Base-by-base conservation (phyloP, 2,888 invertebrate genomes). In the Pseudanteris insignis region DNA sequence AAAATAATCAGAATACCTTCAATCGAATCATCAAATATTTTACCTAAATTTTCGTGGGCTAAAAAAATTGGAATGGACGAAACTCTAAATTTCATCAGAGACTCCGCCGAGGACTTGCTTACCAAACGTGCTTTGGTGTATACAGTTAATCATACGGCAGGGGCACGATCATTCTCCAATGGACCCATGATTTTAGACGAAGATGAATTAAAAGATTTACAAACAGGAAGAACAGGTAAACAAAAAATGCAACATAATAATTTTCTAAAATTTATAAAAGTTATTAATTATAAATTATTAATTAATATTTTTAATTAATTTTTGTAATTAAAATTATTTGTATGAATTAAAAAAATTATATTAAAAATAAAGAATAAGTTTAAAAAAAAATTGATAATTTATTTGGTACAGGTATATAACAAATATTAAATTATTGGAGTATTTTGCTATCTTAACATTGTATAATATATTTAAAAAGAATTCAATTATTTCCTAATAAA, bases 71-170 rank as follows among this genome's bases (percentile, higher is more conserved):
- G 68, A 4, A 66, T 73, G 12, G 66, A 67, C 8, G 78, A 76
- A 8, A 69, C 70, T 8, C 40, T 79, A 25, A 72, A 69, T 38
- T 79, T 79, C 47, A 60, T 75, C 2, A 62, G 77, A 32, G 72
- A 77, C 10, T 59, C 69, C 10, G 69, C 69, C 51, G 79, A 79
- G 30, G 78, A 79, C 50, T 25, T 79, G 51, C 36, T 79, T 12
- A 77, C 76, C 55, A 73, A 73, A 18, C 76, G 79, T 11, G 79
- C 77, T 8, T 38, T 79, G 10, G 74, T 78, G 64, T 79, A 78
- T 63, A 76, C 78, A 1, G 60, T 75, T 24, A 71, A 77, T 37
- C 74, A 74, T 26, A 60, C 71, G 2, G 26, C 62, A 50, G 67
- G 64, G 29, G 69, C 72, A 0, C 68, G 77, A n/a, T 63, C 68